Evolutionary conservation across 2,797 vertebrate genomes (phyloP), one percentile per base, ranked within the genome.

Genomic region (Borostomias antarcticus): DNA sequence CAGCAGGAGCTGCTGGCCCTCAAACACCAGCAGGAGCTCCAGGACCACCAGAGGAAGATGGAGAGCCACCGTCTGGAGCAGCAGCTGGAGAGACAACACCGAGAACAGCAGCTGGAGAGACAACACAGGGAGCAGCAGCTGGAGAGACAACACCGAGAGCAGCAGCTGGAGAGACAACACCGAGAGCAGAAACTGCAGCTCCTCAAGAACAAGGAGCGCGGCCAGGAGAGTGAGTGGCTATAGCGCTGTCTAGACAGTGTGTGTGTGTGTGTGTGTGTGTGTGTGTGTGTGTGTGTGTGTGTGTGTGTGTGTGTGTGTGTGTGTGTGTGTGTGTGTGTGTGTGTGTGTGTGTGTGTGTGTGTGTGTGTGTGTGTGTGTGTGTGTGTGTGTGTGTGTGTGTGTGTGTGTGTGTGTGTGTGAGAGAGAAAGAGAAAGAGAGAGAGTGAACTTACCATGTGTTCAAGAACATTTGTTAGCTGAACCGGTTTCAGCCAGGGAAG

Each of bases 151-250:
- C 95, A 96, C 75, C 82, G 96, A 2, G 95, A 95, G 82, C 90
- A 95, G 84, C 95, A 96, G 88, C n/a, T 19, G n/a, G n/a, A n/a
- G n/a, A n/a, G n/a, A 60, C 95, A 96, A 81, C 95, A 96, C 75
- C 82, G 96, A 2, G 95, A 97, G 77, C 95, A 97, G 89, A 97
- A 98, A 52, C 90, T 98, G 47, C 93, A 90, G 83, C 93, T 95
- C 78, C 93, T 98, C 13, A 97, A 97, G 89, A 96, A 98, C 92
- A 98, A 98, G 89, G 96, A 98, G 88, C 89, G 96, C 13, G 94
- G 96, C 51, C 95, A 97, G 73, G 96, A 98, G 88, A 97, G 96
- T 96, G 79, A 95, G 95, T 93, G n/a, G n/a, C n/a, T n/a, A n/a
- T n/a, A n/a, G n/a, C n/a, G n/a, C n/a, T n/a, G n/a, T n/a, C n/a